These are phyloP conservation scores for Microctenopoma lineatum DNA, from an alignment of 2,797 vertebrate species.

Conservation along the genomic window DNA sequence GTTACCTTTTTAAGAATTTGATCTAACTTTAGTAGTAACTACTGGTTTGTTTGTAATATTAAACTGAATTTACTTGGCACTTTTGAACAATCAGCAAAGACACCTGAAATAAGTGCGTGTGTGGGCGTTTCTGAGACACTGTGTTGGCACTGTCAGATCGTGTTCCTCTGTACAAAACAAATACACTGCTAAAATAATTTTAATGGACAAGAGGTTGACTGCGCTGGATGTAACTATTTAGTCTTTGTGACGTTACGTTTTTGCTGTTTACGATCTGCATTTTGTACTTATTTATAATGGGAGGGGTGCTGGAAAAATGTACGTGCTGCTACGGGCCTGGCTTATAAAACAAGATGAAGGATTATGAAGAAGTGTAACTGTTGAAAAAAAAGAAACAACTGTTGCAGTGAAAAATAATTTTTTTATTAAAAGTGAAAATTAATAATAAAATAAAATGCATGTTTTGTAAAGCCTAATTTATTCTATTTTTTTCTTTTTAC, in stretches of 20 bases:
- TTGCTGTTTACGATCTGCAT: constrained; percentile 34
- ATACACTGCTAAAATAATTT: constrained; percentile 30
- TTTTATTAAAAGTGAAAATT: constrained; percentile 70
- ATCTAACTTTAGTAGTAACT: background rate
- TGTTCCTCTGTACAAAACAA: background rate
- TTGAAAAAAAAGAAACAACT: background rate
- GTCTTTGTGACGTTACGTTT: background rate
- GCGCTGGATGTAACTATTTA: constrained; percentile 17
- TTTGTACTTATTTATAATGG: constrained; percentile 55
- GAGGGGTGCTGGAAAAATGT: constrained; percentile 8
- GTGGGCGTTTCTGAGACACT: too few relatives aligned
- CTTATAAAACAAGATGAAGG: background rate
- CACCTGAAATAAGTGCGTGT: background rate
- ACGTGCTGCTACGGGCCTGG: constrained; percentile 14
- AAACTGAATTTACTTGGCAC: background rate
- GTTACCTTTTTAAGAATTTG: constrained; percentile 7
- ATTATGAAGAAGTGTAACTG: constrained; percentile 3
- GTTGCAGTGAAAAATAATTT: constrained; percentile 44
- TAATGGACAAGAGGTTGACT: constrained; percentile 38
- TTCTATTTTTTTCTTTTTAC: constrained; percentile 1
- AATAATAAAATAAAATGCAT: constrained; percentile 82
- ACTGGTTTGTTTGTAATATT: constrained; percentile 1
- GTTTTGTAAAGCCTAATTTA: constrained; percentile 72
- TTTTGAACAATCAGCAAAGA: background rate
- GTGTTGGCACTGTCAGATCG: constrained; percentile 1